Base-by-base conservation (phyloP, 2,797 vertebrate species). In the Nothura maculosa region DNA sequence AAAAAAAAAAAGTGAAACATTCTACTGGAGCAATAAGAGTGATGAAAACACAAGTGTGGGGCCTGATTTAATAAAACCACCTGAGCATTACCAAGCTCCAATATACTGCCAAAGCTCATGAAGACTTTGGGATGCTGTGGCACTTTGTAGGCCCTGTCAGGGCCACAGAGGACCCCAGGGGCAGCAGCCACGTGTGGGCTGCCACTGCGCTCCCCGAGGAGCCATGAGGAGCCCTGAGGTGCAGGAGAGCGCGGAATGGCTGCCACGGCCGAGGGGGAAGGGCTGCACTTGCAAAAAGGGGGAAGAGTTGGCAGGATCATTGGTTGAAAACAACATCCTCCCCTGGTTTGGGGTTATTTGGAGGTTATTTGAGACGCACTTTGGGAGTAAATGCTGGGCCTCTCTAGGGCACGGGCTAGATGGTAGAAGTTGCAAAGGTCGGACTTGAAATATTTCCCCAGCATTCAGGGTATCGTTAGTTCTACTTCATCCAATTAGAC, bases 281-380 rank as follows among this genome's bases (percentile, higher is more conserved):
- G 60, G 69, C 75, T 62, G 81, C 6, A 0, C 30, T 47, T 34
- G 24, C 63, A 57, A 36, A 76, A 17, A 36, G 36, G 24, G 57
- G 63, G 63, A 69, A 74, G 3, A 1, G n/a, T 43, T 67, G 15
- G 88, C 32, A 1, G 86, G n/a, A 43, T 19, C 22, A 30, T 0
- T 38, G 63, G 50, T 22, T 55, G 57, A 28, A 70, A 75, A 72
- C 54, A 58, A 0, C 24, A 52, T 27, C 32, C 68, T 61, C 20
- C 34, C 1, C 1, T 0, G 0, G 21, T 52, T 84, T 92, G 50
- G 27, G 50, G n/a, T 47, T 70, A 38, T 15, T 5, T 69, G 50
- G 22, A 24, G 48, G 24, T 50, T 52, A 21, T 85, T 76, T 75
- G 50, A 83, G 22, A 32, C 25, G 28, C 12, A 19, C 52, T 73